These are phyloP conservation scores for Laodelphax striatellus DNA, from an alignment of 1,140 invertebrate species.

Conservation along the genomic window DNA sequence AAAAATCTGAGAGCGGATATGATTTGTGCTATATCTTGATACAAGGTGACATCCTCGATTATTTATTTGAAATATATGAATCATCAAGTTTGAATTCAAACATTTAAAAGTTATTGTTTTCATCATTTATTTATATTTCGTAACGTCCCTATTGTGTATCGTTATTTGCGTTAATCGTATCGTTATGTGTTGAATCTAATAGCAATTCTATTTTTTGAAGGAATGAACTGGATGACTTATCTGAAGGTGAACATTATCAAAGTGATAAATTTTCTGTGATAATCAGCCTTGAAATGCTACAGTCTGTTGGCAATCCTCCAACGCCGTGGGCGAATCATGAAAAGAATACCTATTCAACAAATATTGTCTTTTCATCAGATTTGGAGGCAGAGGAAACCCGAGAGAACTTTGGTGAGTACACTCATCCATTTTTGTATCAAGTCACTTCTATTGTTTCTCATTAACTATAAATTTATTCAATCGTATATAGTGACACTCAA, in stretches of 20 bases:
- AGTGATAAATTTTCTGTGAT: constrained; percentile 59
- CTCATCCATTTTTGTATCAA: too few relatives aligned
- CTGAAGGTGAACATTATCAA: constrained; percentile 69
- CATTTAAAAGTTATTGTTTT: too few relatives aligned
- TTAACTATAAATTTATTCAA: too few relatives aligned
- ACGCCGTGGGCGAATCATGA: constrained; percentile 65
- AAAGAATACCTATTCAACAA: constrained; percentile 38
- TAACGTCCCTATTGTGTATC: neutral
- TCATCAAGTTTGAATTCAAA: too few relatives aligned
- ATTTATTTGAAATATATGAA: too few relatives aligned
- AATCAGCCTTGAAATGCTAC: constrained; percentile 50
- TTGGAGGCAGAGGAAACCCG: constrained; percentile 73
- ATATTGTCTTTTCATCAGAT: constrained; percentile 62
- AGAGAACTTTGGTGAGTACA: constrained; percentile 54
- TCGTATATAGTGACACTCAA: too few relatives aligned
- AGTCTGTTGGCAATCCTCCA: constrained; percentile 41
- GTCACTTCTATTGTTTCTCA: too few relatives aligned
- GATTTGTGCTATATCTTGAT: too few relatives aligned
- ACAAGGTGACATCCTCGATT: too few relatives aligned
- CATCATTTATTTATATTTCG: too few relatives aligned
- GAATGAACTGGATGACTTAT: constrained; percentile 66
- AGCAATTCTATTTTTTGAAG: constrained; percentile 31
- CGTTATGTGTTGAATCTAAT: too few relatives aligned
- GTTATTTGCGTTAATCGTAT: constrained; percentile 1
- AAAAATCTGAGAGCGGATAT: too few relatives aligned